phyloP scores from a whole-genome alignment of 2,113 vertebrate species.

The Psilopsiagon aurifrons region DNA sequence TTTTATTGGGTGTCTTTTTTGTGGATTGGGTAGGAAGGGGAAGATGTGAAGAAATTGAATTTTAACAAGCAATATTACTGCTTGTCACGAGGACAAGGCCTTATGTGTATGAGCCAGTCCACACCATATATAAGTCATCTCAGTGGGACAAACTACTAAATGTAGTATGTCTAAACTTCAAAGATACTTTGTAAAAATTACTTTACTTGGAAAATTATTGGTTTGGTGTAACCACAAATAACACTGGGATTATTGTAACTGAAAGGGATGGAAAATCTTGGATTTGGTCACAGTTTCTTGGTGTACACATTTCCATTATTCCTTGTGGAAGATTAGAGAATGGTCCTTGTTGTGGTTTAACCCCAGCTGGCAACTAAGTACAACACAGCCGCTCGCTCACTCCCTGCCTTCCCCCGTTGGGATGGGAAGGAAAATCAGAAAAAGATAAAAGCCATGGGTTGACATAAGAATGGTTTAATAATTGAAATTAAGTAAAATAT shows the following conservation, averaged over 20 bases:
- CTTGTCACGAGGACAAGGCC: not conserved
- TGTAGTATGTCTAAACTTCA: not conserved
- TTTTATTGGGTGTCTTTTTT: not conserved
- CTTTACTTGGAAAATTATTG: not conserved
- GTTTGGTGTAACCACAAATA: not conserved
- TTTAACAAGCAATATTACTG: not conserved
- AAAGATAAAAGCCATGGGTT: not conserved
- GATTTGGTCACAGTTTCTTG: not conserved
- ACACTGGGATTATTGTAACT: not conserved
- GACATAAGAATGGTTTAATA: not conserved
- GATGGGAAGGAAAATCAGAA: not conserved
- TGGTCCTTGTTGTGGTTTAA: not conserved
- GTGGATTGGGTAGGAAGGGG: not conserved
- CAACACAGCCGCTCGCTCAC: not conserved
- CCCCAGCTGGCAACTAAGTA: not conserved
- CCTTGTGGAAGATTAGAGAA: not conserved
- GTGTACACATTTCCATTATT: not conserved
- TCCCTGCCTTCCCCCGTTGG: not conserved
- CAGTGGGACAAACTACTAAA: not conserved
- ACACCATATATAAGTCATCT: not conserved
- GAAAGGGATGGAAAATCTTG: not conserved
- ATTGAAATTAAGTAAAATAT: not conserved
- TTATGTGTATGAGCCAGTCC: not conserved
- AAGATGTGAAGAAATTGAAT: not conserved
- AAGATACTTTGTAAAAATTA: not conserved